Base-by-base conservation (phyloP, 2,797 vertebrate genomes). In the Echiichthys vipera region DNA sequence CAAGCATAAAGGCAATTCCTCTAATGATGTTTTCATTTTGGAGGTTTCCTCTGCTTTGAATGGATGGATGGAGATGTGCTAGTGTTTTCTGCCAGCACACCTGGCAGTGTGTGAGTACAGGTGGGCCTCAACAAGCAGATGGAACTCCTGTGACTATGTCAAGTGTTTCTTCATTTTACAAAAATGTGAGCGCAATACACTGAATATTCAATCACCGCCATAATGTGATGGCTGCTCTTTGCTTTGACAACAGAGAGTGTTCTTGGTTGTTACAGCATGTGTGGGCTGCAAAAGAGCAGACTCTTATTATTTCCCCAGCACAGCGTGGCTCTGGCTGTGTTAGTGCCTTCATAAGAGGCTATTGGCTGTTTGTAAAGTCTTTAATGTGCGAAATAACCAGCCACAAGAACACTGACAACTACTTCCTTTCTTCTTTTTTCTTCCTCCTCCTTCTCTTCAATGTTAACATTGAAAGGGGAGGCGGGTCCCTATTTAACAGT, bases 191-290 rank as follows among this genome's bases (percentile, higher is more conserved):
- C 0, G 43, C 15, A 14, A 56, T 42, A 53, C 54, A 12, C 54
- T 71, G 72, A 78, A 76, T 71, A 63, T 78, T 74, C 59, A 71
- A 10, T 73, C 64, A 45, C 36, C 36, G 30, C 66, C 72, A 57
- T 59, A 71, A 77, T 80, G 61, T 42, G 57, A 70, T 66, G 64
- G 56, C 63, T 62, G 56, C 71, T 62, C 67, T 83, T 86, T 83
- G 66, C 50, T 77, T 85, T 80, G 63, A 80, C 78, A 70, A 84
- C 78, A 67, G 65, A 36, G 55, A 81, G 63, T 78, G 74, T 86
- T 89, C 82, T 83, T 75, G 69, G 81, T 89, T 81, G 79, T 88
- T 84, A 79, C 81, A 86, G 84, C 75, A 77, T 83, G 86, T 89
- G 91, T 90, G 87, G 89, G 89, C 76, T 89, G 81, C 72, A 77